These are phyloP conservation scores for Colaptes auratus DNA, from an alignment of 2,113 vertebrate genomes.

Conservation along the genomic window DNA sequence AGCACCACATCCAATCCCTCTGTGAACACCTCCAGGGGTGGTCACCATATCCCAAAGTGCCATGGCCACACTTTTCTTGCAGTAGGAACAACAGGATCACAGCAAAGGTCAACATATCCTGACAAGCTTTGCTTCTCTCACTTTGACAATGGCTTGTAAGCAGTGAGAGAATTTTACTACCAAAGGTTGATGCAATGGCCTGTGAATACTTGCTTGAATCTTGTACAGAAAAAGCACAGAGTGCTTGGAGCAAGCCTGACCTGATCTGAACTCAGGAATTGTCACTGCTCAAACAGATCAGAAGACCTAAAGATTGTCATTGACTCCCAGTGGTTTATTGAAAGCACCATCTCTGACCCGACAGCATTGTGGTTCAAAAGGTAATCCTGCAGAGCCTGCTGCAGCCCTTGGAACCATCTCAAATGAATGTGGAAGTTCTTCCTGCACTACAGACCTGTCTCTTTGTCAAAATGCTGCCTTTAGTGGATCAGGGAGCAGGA, in stretches of 20 bases:
- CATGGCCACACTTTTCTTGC: background rate
- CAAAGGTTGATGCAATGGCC: background rate
- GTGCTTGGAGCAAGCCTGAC: background rate
- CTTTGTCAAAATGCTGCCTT: background rate
- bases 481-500: background rate
- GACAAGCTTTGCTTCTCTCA: background rate
- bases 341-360: background rate
- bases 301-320: constrained; percentile 1
- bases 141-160: background rate
- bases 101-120: background rate
- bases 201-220: background rate
- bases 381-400: background rate
- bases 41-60: no score
- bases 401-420: background rate
- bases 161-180: background rate
- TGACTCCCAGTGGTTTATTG: constrained; percentile 9
- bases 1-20: no score
- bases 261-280: background rate
- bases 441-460: background rate
- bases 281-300: background rate
- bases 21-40: no score
- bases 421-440: background rate
- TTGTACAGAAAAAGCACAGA: background rate
- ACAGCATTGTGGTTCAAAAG: background rate
- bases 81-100: background rate